Base-by-base conservation (phyloP, 2,797 vertebrate species). In the Typhlichthys eigenmanni region DNA sequence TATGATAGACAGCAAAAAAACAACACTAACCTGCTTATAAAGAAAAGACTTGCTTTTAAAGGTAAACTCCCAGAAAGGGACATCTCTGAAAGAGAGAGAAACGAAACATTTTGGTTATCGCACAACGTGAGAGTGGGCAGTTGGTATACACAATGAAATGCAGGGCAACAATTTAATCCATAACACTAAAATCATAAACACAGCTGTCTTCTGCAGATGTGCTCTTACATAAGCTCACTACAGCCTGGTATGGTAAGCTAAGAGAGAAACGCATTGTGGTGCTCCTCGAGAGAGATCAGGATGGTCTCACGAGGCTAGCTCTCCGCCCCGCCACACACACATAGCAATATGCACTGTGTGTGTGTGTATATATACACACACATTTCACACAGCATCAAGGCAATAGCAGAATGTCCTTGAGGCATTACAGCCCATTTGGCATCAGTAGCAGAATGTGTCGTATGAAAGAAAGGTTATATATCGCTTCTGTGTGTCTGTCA, bases 21-120 rank as follows among this genome's bases (percentile, higher is more conserved):
- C 11, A 11, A 69, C 49, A 83, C 88, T 58, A 82, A 98, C 96
- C 95, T 97, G 96, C 61, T 87, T 93, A 71, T 98, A 98, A 10
- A 96, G 90, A 80, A 98, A 98, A 0, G 96, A 95, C 70, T 58
- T 91, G 86, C 93, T 87, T 58, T 83, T 93, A 76, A 97, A 96
- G 9, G 92, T 93, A 75, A 98, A 47, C 75, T 93, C 96, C 95
- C 90, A 96, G 65, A 94, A 92, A 13, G 78, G 85, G 54, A 97
- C 50, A 1, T 85, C 73, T 66, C 96, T 97, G 81, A 13, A 73
- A 71, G 65, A 14, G 67, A 66, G 62, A 59, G 47, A 68, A 5
- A 48, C 43, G 19, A 49, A 57, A 3, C 2, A 9, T 2, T 50
- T 9, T 38, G 38, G 17, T 49, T 38, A 29, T 5, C 34, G 9